Evolutionary conservation across 2,113 vertebrate species (phyloP).

Genomic region (Lampris megalopsis): DNA sequence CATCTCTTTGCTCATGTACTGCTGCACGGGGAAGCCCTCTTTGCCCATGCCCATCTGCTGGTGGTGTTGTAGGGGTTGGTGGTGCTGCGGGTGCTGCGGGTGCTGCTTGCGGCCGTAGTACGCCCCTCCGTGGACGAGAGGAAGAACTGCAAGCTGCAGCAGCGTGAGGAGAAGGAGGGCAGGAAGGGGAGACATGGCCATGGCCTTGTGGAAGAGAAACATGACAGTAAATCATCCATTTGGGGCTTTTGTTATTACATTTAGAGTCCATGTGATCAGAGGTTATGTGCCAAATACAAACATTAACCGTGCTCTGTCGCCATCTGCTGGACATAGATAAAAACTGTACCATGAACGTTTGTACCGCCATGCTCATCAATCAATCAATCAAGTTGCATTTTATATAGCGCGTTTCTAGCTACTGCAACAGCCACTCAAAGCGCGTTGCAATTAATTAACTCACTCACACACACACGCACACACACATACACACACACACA

Average conservation of each 20-base stretch:
- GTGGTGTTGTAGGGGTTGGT: constrained; percentile 90
- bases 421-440: too few species aligned
- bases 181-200: constrained; percentile 69
- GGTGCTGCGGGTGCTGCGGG: constrained; percentile 86
- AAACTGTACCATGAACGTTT: background rate
- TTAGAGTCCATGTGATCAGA: background rate
- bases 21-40: constrained; percentile 86
- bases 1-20: constrained; percentile 90
- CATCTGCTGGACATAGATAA: constrained; percentile 35
- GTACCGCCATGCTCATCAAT: too few species aligned
- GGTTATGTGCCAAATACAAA: background rate
- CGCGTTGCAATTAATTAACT: too few species aligned
- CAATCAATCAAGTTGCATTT: too few species aligned
- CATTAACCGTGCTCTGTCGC: constrained; percentile 16
- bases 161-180: constrained; percentile 64
- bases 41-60: constrained; percentile 90
- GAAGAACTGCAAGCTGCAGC: constrained; percentile 81
- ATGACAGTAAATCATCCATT: background rate
- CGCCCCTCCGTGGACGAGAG: constrained; percentile 82
- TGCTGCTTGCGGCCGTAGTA: constrained; percentile 95
- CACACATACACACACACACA: too few species aligned
- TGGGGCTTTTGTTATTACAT: background rate
- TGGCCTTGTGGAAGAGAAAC: constrained; percentile 65
- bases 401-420: too few species aligned
- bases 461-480: too few species aligned